Evolutionary conservation across 2,888 invertebrate genomes (phyloP).

Genomic region (Fragum sueziense): DNA sequence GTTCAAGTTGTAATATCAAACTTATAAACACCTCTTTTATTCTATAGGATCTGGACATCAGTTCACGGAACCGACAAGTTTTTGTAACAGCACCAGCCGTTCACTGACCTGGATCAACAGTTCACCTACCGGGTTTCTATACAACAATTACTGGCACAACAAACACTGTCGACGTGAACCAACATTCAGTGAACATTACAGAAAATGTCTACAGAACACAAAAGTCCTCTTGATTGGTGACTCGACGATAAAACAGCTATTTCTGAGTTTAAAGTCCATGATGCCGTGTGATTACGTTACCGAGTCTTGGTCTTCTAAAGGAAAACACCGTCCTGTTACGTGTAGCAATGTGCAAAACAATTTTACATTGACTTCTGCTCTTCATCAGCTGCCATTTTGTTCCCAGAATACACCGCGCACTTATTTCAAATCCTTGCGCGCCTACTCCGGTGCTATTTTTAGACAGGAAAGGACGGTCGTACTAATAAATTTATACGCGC

Average conservation of each 20-base stretch:
- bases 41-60: background rate
- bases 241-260: conserved; percentile 48
- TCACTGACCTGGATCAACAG: conserved; percentile 9
- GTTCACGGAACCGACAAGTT: background rate
- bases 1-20: background rate
- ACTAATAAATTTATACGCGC: conserved; percentile 44
- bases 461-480: conserved; percentile 19
- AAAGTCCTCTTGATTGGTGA: conserved; percentile 44
- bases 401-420: conserved; percentile 42
- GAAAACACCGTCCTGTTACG: conserved; percentile 48
- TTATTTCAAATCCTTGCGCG: conserved; percentile 44
- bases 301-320: conserved; percentile 46
- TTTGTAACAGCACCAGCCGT: background rate
- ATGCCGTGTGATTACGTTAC: conserved; percentile 45
- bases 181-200: background rate
- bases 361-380: conserved; percentile 40
- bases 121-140: conserved; percentile 11
- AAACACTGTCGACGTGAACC: conserved; percentile 7
- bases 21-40: no score
- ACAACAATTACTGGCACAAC: conserved; percentile 6
- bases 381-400: conserved; percentile 55
- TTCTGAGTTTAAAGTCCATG: conserved; percentile 24
- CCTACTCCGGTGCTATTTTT: conserved; percentile 31
- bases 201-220: conserved; percentile 32
- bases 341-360: conserved; percentile 35